These are phyloP conservation scores for Tricholaema leucomelas DNA, from an alignment of 2,113 vertebrate genomes.

Conservation along the genomic window DNA sequence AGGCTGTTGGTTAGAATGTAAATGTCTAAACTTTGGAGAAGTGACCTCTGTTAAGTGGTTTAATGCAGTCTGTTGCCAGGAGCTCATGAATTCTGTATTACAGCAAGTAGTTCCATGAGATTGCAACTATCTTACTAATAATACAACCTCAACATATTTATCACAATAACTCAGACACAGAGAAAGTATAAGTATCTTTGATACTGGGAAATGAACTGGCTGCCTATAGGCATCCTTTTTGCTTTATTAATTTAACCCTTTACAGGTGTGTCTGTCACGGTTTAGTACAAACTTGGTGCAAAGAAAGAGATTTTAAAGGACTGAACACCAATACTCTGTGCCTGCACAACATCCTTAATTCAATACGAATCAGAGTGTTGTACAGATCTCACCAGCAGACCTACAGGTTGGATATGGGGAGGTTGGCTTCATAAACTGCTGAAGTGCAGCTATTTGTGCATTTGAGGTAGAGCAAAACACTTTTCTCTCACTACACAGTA, in stretches of 20 bases:
- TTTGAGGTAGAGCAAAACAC: not conserved
- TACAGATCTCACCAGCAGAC: not conserved
- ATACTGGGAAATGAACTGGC: slow-evolving; percentile 55
- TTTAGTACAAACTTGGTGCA: not conserved
- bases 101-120: slow-evolving; percentile 66
- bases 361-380: not conserved
- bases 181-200: slow-evolving; percentile 68
- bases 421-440: not conserved
- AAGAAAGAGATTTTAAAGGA: not conserved
- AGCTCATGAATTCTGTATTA: slow-evolving; percentile 79
- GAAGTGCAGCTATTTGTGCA: not conserved
- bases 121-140: slow-evolving; percentile 77
- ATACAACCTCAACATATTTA: slow-evolving; percentile 73
- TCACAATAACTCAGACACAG: slow-evolving; percentile 72
- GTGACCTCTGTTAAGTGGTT: slow-evolving; percentile 71
- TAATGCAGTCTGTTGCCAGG: slow-evolving; percentile 68
- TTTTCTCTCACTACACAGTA: not conserved
- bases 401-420: not conserved
- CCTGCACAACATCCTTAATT: not conserved
- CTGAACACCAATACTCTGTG: not conserved
- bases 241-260: slow-evolving; percentile 65
- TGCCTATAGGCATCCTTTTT: slow-evolving; percentile 50
- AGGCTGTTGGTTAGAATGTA: slow-evolving; percentile 62
- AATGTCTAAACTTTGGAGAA: slow-evolving; percentile 65
- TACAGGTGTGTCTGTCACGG: not conserved